phyloP scores from a whole-genome alignment of 2,113 vertebrate species.

The Prunella fulvescens region DNA sequence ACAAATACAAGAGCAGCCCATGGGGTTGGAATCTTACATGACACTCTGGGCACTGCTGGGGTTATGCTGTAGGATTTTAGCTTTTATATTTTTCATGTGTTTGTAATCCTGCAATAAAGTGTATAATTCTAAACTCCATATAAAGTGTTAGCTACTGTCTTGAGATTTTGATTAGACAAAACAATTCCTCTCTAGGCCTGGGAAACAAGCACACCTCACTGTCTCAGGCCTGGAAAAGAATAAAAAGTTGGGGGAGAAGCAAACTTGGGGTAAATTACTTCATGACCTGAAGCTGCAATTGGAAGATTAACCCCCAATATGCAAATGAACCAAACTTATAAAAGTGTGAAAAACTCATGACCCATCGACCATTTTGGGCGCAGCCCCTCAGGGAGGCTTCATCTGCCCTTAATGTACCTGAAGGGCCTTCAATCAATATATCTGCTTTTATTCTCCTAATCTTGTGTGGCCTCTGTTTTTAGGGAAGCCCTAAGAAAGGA shows the following conservation, averaged over 20 bases:
- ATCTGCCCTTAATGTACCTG: not conserved
- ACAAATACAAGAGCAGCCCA: not conserved
- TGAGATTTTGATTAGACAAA: not conserved
- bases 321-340: too few relatives aligned
- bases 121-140: not conserved
- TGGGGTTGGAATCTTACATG: not conserved
- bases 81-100: not conserved
- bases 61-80: not conserved
- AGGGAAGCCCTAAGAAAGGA: not conserved
- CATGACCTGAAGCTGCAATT: not conserved
- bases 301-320: not conserved
- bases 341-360: not conserved
- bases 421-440: not conserved
- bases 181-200: not conserved
- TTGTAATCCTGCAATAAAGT: not conserved
- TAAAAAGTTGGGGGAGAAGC: not conserved
- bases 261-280: not conserved
- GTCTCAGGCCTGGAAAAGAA: not conserved
- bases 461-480: not conserved
- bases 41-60: not conserved
- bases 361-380: too few relatives aligned
- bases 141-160: not conserved
- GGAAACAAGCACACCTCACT: not conserved
- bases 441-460: fast-evolving
- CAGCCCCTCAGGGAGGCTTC: fast-evolving